These are phyloP conservation scores for Thalassarche chlororhynchos DNA, from an alignment of 2,113 vertebrate genomes.

Conservation along the genomic window DNA sequence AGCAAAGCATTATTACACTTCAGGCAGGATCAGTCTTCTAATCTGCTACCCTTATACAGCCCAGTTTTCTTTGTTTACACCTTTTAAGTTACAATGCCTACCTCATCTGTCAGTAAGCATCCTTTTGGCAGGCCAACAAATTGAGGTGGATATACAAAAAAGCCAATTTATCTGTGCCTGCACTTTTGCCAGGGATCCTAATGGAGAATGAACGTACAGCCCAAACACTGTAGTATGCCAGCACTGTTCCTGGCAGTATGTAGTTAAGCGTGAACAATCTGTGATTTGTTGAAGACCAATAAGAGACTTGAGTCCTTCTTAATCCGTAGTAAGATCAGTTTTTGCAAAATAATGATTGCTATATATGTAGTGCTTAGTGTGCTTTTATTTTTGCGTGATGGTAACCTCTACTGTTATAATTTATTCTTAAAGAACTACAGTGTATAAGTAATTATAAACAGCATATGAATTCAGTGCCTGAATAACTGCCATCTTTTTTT, in stretches of 20 bases:
- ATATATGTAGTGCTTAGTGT: not conserved
- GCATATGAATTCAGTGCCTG: not conserved
- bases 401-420: not conserved
- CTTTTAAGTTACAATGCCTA: not conserved
- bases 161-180: not conserved
- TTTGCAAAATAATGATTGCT: not conserved
- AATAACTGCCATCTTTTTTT: not conserved
- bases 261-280: not conserved
- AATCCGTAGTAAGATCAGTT: not conserved
- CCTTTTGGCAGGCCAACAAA: not conserved
- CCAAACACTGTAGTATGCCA: not conserved
- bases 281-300: not conserved
- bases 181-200: not conserved
- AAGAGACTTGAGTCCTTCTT: not conserved
- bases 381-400: not conserved
- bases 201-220: not conserved
- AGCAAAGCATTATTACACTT: not conserved
- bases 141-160: not conserved
- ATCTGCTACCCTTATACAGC: not conserved
- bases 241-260: not conserved
- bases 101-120: not conserved
- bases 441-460: not conserved
- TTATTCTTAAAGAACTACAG: not conserved
- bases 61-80: not conserved
- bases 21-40: not conserved